A percentile compares a stretch with the other conserved stretches of the same genome.
These are phyloP conservation scores for Byasa hedistus DNA, from an alignment of 2,888 invertebrate species.

Conservation along the genomic window DNA sequence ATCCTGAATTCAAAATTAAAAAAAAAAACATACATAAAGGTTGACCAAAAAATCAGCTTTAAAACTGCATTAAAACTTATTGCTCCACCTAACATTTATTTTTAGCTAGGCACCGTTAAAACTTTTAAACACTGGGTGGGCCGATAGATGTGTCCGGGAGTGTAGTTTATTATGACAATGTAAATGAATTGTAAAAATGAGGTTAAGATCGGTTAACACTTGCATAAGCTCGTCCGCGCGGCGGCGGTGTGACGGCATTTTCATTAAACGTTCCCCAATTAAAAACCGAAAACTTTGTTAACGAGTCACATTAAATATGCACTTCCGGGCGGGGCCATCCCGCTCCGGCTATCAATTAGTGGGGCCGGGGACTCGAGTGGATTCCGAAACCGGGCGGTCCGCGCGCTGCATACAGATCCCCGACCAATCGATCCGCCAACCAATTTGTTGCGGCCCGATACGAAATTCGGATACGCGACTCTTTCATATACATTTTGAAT, in stretches of 20 bases:
- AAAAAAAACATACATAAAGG: too few relatives aligned
- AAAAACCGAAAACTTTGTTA: conserved; percentile 26
- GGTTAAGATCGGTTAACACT: too few relatives aligned
- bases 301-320: conserved; percentile 29
- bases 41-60: too few relatives aligned
- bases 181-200: too few relatives aligned
- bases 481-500: conserved; percentile 9
- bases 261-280: conserved; percentile 28
- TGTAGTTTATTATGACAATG: too few relatives aligned
- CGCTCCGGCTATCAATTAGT: conserved; percentile 30
- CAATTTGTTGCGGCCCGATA: conserved; percentile 16
- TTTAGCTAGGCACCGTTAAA: too few relatives aligned
- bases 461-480: conserved; percentile 10
- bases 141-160: too few relatives aligned
- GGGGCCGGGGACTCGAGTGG: conserved; percentile 25
- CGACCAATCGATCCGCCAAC: conserved; percentile 25
- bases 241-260: not conserved
- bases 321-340: conserved; percentile 25
- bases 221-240: not conserved
- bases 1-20: too few relatives aligned
- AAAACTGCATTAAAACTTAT: too few relatives aligned
- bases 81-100: too few relatives aligned
- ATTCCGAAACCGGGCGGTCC: conserved; percentile 24
- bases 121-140: too few relatives aligned
- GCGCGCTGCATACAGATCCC: conserved; percentile 29